Evolutionary conservation across 2,797 vertebrate genomes (phyloP), one percentile per base, ranked within the genome.

Genomic region (Acomys russatus): DNA sequence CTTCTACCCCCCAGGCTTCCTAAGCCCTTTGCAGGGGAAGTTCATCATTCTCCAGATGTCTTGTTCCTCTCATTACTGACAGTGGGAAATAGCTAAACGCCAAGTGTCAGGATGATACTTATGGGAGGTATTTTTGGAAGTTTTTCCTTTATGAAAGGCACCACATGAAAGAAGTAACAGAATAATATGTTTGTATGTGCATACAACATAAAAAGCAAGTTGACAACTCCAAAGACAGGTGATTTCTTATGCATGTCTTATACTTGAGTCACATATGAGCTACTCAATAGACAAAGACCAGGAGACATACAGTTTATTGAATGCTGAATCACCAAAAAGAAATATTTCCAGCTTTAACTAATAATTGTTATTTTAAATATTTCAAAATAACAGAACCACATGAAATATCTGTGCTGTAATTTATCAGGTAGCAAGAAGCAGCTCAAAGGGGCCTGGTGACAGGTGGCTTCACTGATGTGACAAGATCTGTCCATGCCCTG

Each of bases 311-410:
- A 44, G 4, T 76, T 94, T 90, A n/a, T 0, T 89, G 38, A 85
- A 93, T 88, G 35, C 23, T 17, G 51, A 44, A 7, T 88, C 44
- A 66, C 12, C 51, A 56, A 94, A 95, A 95, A 91, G 17, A 93
- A n/a, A 61, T 78, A 66, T 76, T 33, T 89, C 30, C n/a, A 84
- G 5, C 28, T 85, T 76, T 38, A 85, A 85, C 38, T 80, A 49
- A 93, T 70, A 89, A 63, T 51, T 61, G 44, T 86, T 1, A 22
- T 33, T 70, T 20, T 30, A 73, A 88, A 44, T 30, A 7, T 87
- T 90, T 88, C 73, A 11, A 76, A 92, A 92, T 56, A 11, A 5
- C 71, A 90, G 74, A 86, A 66, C 73, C n/a, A 83, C 3, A 61
- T 6, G 25, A 49, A 51, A 92, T 30, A 59, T 35, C 38, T 88